A percentile compares a stretch with the other conserved stretches of the same genome.
phyloP scores from a whole-genome alignment of 1,140 invertebrate species.

The Adelges cooleyi region DNA sequence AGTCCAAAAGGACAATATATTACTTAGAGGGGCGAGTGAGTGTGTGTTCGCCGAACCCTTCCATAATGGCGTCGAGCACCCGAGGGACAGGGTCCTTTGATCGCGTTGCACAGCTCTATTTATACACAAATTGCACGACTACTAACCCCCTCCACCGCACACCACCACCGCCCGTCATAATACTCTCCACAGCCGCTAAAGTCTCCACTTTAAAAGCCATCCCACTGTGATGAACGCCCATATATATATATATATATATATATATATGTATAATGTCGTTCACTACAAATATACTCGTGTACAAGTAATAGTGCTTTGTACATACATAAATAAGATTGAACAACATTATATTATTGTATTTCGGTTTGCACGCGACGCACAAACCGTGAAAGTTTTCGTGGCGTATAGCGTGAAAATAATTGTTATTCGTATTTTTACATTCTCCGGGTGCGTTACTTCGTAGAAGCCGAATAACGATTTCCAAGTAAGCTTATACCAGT shows the following conservation, averaged over 20 bases:
- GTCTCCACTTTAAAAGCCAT: slow-evolving; percentile 20
- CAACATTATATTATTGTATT: not conserved
- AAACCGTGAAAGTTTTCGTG: no score
- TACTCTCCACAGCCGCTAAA: not conserved
- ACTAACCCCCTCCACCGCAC: not conserved
- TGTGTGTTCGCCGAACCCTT: not conserved
- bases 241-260: no score
- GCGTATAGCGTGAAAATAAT: slow-evolving; percentile 6
- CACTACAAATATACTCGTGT: no score
- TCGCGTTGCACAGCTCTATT: not conserved
- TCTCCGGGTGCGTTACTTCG: no score
- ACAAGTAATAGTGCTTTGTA: not conserved
- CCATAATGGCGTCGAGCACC: slow-evolving; percentile 7
- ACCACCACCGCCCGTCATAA: not conserved
- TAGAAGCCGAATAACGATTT: no score
- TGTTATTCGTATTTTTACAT: no score
- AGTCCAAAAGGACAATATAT: not conserved
- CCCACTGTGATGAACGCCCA: not conserved
- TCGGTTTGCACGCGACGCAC: not conserved
- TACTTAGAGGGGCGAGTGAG: not conserved
- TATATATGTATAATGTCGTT: no score
- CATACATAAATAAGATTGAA: not conserved
- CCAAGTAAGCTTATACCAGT: no score
- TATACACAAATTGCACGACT: not conserved
- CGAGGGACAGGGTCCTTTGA: slow-evolving; percentile 22